Percentiles rank a stretch among this genome's conserved stretches.
Conservation (phyloP, 2,888 invertebrate genomes). For the Eupsilia transversa region DNA sequence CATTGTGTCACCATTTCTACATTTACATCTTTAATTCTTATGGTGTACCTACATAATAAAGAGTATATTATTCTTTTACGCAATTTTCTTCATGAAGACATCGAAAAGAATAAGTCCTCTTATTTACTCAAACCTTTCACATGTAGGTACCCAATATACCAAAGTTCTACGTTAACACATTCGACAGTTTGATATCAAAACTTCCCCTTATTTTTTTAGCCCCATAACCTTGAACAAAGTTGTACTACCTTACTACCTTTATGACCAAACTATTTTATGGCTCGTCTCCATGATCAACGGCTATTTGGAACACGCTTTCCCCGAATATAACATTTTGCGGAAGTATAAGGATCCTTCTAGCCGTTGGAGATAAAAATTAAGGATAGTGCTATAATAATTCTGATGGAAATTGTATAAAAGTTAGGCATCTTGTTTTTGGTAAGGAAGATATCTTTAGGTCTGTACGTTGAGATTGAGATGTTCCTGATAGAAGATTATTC, state of each 20-base stretch:
- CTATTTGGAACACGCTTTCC: slow-evolving; percentile 34
- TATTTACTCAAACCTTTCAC: slow-evolving; percentile 13
- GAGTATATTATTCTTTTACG: not conserved
- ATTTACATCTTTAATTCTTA: not conserved
- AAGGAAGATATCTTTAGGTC: not conserved
- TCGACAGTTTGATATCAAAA: slow-evolving; percentile 25
- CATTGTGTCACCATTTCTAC: not conserved
- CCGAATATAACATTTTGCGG: slow-evolving; percentile 21
- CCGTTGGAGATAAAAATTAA: slow-evolving; percentile 23
- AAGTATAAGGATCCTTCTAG: slow-evolving; percentile 18
- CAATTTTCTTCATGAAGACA: not conserved
- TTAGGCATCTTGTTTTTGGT: not conserved
- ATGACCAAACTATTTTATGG: slow-evolving; percentile 61
- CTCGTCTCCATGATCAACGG: slow-evolving; percentile 29
- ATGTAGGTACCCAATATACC: not conserved
- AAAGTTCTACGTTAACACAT: not conserved
- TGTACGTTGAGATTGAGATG: not conserved
- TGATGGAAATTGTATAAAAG: slow-evolving; percentile 1
- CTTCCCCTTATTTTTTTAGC: slow-evolving; percentile 44
- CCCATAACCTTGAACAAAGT: slow-evolving; percentile 51
- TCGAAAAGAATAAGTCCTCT: not conserved
- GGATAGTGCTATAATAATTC: not conserved
- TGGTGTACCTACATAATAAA: too few relatives aligned
- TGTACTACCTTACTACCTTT: slow-evolving; percentile 58
- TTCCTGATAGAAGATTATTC: not conserved